Base-by-base conservation (phyloP, 2,888 invertebrate species). In the Oxyscelio sp. region DNA sequence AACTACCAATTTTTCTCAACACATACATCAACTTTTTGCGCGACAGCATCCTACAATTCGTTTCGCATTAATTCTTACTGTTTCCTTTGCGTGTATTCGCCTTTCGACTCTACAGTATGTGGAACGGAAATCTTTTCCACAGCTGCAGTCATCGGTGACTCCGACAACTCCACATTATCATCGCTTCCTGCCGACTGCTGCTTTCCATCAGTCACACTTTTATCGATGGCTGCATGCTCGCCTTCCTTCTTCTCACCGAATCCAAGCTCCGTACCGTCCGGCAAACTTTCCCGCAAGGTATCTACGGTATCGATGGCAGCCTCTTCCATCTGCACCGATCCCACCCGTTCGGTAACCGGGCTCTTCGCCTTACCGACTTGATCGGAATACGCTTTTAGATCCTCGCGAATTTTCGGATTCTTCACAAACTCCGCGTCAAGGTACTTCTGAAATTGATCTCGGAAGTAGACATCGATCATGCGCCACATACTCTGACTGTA, bases 391-490 rank as follows among this genome's bases (percentile, higher is more conserved):
- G 66, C 66, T 13, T 78, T 74, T 4, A 92, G 59, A 48, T 94
- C 91, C 2, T 88, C 85, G 2, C 87, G 91, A 90, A 94, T 92
- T 52, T 85, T 90, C 6, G 94, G 93, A 87, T 94, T 91, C 74
- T 89, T 92, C 31, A 85, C 68, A 71, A 90, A 93, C 94, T 95
- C 95, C 84, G 95, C 95, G 8, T 94, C 90, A 65, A 97, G 90
- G 89, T 96, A 95, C 86, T 95, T 96, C 83, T 95, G 95, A 91
- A 97, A 97, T 93, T 97, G 96, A 45, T 95, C 95, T 85, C 96
- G 96, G 91, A 97, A 97, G 93, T 97, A 97, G 85, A 96, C 96
- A 86, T 97, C 96, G 89, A 97, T 97, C 94, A 97, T 95, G 87
- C 95, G 96, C 95, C 97, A 96, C 68, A 97, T 95, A 86, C 95